Evolutionary conservation across 1,140 invertebrate species (phyloP), one percentile per base, ranked within the genome.

Genomic region (Drosophila dunni): DNA sequence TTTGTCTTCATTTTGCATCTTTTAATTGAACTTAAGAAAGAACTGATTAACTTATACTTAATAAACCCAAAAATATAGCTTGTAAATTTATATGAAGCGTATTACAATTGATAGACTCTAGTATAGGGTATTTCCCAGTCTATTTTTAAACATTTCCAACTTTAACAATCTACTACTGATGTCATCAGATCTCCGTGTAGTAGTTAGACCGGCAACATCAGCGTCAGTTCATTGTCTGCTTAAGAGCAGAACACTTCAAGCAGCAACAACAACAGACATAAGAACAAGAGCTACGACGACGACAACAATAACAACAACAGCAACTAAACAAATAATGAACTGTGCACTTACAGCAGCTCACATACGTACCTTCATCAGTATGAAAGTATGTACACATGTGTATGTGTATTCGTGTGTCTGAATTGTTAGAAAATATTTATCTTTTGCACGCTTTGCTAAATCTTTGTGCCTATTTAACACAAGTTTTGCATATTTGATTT

Each of bases 401-500:
- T 29, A 3, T 29, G 24, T 29, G 24, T 29, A 29, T 3, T 29
- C 24, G 24, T 38, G 20, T 40, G 38, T 24, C 56, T 51, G 36
- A 45, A 11, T 54, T 61, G 60, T 58, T 54, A 29, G 42, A 54
- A 57, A 74, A 75, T 80, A 66, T 80, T 80, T 80, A 75, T 80
- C 67, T 75, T 60, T 45, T 46, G 53, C 61, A 69, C 33, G 61
- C 72, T 76, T 61, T 42, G 44, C 38, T 34, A 40, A 54, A 76
- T 62, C 60, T 45, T 38, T 67, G 44, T 75, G 58, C 48, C 65
- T 58, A 76, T 66, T 80, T 81, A 58, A 57, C 56, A 76, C 66
- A 81, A 67, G 46, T 71, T 83, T 71, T 58, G 75, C 68, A 81
- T 75, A 81, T 79, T 79, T 75, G 53, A 75, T 80, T 72, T 77